Conservation (phyloP, 2,113 vertebrate genomes). For the Melanerpes aurifrons region DNA sequence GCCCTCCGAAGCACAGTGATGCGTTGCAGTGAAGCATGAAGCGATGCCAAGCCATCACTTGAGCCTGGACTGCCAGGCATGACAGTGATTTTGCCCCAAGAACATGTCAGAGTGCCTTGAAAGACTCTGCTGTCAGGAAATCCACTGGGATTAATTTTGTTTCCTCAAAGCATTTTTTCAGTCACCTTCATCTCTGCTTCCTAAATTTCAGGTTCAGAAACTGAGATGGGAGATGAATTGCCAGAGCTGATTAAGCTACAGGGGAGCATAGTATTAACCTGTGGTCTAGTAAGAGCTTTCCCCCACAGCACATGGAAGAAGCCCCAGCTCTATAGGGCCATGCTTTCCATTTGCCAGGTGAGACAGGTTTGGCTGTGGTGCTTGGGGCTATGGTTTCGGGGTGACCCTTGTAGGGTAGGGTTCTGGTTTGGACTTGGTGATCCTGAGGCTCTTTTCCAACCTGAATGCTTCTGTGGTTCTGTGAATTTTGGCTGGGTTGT, state of each 20-base stretch:
- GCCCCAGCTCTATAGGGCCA: accelerated
- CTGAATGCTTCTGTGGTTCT: too few species aligned
- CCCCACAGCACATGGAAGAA: neutral
- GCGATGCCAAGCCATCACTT: neutral
- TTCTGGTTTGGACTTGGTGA: too few species aligned
- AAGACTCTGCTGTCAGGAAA: slow-evolving; percentile 36
- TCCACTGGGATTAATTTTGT: slow-evolving; percentile 41
- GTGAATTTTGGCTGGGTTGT: accelerated
- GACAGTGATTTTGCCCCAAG: neutral
- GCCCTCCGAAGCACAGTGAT: accelerated
- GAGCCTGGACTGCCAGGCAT: neutral
- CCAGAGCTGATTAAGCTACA: neutral
- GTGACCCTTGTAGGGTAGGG: too few species aligned
- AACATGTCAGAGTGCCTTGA: slow-evolving; percentile 26
- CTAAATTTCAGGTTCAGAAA: neutral
- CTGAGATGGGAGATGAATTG: neutral
- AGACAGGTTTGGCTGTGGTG: neutral
- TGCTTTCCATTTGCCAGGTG: neutral
- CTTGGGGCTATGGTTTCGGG: too few species aligned
- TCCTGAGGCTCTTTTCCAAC: too few species aligned
- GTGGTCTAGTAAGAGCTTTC: neutral
- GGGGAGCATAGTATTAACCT: neutral
- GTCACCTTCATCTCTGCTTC: neutral
- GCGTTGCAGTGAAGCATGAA: neutral
- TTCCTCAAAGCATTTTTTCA: neutral